These are phyloP conservation scores for Bombus superbus DNA, from an alignment of 1,140 invertebrate species.

Conservation along the genomic window DNA sequence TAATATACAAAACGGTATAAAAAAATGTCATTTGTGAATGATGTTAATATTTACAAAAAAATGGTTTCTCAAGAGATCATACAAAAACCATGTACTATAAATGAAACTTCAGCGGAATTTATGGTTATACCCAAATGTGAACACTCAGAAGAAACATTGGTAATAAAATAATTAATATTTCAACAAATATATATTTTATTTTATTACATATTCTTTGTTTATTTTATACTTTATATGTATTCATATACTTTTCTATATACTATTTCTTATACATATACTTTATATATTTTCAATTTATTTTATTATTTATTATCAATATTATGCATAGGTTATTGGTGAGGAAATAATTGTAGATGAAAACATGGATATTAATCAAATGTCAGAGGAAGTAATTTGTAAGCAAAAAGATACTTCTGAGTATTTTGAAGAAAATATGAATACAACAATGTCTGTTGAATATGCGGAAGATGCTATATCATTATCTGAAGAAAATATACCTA, in stretches of 20 bases:
- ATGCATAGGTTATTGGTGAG: slow-evolving; percentile 42
- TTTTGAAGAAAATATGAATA: slow-evolving; percentile 32
- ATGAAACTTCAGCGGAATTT: slow-evolving; percentile 18
- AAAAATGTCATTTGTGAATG: slow-evolving; percentile 51
- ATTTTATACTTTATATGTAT: not conserved
- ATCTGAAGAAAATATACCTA: not conserved
- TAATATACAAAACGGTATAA: not conserved
- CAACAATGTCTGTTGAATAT: slow-evolving; percentile 1
- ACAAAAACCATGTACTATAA: slow-evolving; percentile 8
- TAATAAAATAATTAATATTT: slow-evolving; percentile 37
- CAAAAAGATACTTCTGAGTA: slow-evolving; percentile 11
- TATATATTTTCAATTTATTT: not conserved
- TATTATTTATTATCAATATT: slow-evolving; percentile 14
- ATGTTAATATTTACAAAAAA: slow-evolving; percentile 15
- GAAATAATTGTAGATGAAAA: slow-evolving; percentile 46
- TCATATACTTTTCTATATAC: not conserved
- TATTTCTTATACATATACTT: not conserved
- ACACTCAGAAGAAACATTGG: slow-evolving; percentile 32
- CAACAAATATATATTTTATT: not conserved
- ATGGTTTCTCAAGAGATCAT: slow-evolving; percentile 28
- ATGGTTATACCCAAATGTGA: slow-evolving; percentile 17
- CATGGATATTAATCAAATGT: slow-evolving; percentile 24
- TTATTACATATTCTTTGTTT: not conserved
- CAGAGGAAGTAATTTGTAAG: not conserved
- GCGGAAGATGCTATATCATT: slow-evolving; percentile 4